A percentile compares a stretch with the other conserved stretches of the same genome.
Evolutionary conservation across 2,888 invertebrate genomes (phyloP).

Genomic region (Drosophila gaucha): DNA sequence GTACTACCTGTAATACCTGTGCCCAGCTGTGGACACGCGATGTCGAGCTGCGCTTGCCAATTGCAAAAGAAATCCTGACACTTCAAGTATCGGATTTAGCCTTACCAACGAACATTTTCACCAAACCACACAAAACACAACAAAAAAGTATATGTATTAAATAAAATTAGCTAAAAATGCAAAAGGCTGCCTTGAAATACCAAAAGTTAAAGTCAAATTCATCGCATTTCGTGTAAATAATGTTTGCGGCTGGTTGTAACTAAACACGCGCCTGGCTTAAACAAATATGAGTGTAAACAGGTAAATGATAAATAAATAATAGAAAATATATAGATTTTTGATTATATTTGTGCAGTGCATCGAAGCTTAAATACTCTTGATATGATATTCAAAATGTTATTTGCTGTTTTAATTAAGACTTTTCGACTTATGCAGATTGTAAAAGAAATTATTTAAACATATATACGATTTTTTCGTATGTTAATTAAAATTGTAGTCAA

Average conservation of each 20-base stretch:
- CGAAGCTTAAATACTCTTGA: slow-evolving; percentile 17
- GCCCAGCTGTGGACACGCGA: slow-evolving; percentile 5
- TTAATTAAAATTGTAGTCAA: slow-evolving; percentile 1
- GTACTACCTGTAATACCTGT: neutral
- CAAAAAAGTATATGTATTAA: too few species aligned
- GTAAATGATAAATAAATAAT: slow-evolving; percentile 13
- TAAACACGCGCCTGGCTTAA: slow-evolving; percentile 37
- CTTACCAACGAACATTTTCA: slow-evolving; percentile 12
- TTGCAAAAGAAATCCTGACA: neutral
- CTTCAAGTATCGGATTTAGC: neutral
- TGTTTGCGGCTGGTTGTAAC: slow-evolving; percentile 46
- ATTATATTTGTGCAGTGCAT: neutral
- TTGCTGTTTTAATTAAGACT: neutral
- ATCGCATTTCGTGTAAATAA: slow-evolving; percentile 47
- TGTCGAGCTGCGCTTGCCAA: neutral
- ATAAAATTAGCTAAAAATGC: slow-evolving; percentile 11
- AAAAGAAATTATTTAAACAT: too few species aligned
- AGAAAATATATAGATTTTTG: slow-evolving; percentile 1
- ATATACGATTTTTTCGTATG: neutral
- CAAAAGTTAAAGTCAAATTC: slow-evolving; percentile 48
- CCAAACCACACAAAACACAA: neutral
- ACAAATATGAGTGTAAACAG: neutral
- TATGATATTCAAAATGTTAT: neutral
- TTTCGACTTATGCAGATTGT: neutral
- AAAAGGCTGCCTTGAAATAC: slow-evolving; percentile 19